Base-by-base conservation (phyloP, 2,888 invertebrate genomes). In the Ligdia adustata region DNA sequence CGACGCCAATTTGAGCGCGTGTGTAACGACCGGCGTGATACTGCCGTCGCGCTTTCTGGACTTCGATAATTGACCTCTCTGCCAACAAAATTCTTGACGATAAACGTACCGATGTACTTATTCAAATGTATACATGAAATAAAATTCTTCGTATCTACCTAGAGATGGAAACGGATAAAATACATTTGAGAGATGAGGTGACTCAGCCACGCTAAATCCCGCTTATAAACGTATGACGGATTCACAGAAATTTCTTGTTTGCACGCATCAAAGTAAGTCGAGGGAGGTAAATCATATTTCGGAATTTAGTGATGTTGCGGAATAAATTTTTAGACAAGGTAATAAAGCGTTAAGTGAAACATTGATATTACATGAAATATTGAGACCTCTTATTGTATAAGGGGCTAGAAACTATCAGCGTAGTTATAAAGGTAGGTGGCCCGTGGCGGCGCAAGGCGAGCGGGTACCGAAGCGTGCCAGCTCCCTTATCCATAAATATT, bases 401-500 rank as follows among this genome's bases (percentile, higher is more conserved):
- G 15, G 40, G 13, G 39, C 15, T 47, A 40, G 49, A 16, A 52
- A 46, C 48, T 52, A 54, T 52, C 48, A 29, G 9, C 12, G 9
- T 18, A 52, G 57, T 66, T 60, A 67, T 65, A 62, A 60, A 66
- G 69, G 69, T 64, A 66, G 66, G 64, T 64, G 64, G 66, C 62
- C 64, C 66, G 57, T 64, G 65, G 60, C 66, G 65, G 60, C 66
- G 50, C 64, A 65, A 64, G 68, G 62, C 62, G 66, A 66, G 63
- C 66, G 64, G 67, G 79, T 79, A 72, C 78, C 79, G 72, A 70
- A 72, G 71, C 79, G 82, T 77, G 76, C 77, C 78, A 70, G 79
- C 72, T 78, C 75, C 76, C 71, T 69, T 63, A 60, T 62, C 71
- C 71, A 78, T 85, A 82, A 82, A 85, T 84, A 83, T 82, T 83